Evolutionary conservation across 1,140 invertebrate genomes (phyloP).

Genomic region (Diachasma alloeum): DNA sequence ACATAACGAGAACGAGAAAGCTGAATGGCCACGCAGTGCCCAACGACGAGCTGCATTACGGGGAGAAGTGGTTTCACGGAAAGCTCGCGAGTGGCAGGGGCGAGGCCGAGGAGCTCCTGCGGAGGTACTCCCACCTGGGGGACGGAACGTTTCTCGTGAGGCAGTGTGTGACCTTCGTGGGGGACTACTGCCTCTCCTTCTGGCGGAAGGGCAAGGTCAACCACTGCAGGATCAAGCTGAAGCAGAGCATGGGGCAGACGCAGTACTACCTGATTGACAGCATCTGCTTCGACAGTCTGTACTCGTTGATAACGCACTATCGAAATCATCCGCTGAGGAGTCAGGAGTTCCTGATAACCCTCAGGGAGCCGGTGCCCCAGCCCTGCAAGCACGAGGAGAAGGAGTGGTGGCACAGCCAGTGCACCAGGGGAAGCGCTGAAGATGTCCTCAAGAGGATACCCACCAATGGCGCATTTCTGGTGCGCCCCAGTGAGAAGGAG

Average conservation of each 20-base stretch:
- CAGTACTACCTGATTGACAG: constrained; percentile 93
- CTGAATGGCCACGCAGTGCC: constrained; percentile 39
- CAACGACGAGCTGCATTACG: constrained; percentile 88
- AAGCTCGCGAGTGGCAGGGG: constrained; percentile 80
- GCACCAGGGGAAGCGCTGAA: constrained; percentile 83
- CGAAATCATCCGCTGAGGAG: constrained; percentile 84
- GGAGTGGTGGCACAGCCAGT: constrained; percentile 91
- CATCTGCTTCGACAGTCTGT: constrained; percentile 90
- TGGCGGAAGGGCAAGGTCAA: constrained; percentile 90
- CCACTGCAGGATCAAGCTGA: constrained; percentile 91
- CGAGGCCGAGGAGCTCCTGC: constrained; percentile 81
- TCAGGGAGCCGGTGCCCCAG: constrained; percentile 93
- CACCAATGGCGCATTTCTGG: constrained; percentile 91
- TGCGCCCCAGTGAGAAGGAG: constrained; percentile 87
- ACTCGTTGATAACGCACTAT: constrained; percentile 92
- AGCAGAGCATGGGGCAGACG: constrained; percentile 86
- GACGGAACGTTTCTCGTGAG: constrained; percentile 96
- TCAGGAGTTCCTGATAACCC: constrained; percentile 86
- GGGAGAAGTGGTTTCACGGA: constrained; percentile 96
- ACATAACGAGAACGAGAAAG: background rate
- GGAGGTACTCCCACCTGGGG: constrained; percentile 84
- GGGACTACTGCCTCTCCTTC: constrained; percentile 95
- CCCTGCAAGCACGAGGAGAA: constrained; percentile 93
- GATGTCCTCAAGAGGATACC: constrained; percentile 83
- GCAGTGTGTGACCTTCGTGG: constrained; percentile 95